These are phyloP conservation scores for Conus betulinus DNA, from an alignment of 1,140 invertebrate genomes.

Conservation along the genomic window DNA sequence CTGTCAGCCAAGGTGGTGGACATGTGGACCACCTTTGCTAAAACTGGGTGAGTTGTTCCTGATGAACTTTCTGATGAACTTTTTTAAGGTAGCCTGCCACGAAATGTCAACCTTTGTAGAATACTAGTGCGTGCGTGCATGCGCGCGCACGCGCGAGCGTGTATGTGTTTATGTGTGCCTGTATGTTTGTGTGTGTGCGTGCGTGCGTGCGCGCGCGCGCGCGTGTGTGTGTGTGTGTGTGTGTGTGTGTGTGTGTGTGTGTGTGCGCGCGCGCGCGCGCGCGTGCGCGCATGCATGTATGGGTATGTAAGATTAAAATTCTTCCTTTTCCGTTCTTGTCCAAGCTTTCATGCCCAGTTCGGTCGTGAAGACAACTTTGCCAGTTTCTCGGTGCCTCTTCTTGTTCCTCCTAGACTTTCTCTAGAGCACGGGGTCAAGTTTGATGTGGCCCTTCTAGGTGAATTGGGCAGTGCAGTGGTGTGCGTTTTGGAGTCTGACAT, in stretches of 20 bases:
- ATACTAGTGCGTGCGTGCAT: neutral
- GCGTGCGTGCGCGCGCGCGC: neutral
- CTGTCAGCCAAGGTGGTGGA: neutral
- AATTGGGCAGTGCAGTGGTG: too few relatives aligned
- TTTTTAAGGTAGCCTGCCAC: neutral
- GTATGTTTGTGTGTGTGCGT: too few relatives aligned
- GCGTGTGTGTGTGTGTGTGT: neutral
- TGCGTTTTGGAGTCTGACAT: too few relatives aligned
- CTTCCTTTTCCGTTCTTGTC: too few relatives aligned
- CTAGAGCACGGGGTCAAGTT: too few relatives aligned
- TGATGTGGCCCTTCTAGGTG: too few relatives aligned
- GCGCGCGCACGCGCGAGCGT: neutral
- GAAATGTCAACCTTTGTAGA: too few relatives aligned
- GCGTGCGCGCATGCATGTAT: neutral
- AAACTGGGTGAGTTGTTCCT: slow-evolving; percentile 11
- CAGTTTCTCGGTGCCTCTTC: too few relatives aligned
- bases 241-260: neutral
- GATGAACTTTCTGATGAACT: neutral
- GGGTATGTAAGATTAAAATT: neutral
- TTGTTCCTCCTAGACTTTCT: too few relatives aligned
- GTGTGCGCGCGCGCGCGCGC: too few relatives aligned
- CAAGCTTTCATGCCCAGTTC: too few relatives aligned
- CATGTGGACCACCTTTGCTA: neutral
- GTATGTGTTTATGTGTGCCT: neutral
- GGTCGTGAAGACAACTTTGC: too few relatives aligned